Conservation (phyloP, 2,888 invertebrate genomes). For the Ochropacha duplaris region DNA sequence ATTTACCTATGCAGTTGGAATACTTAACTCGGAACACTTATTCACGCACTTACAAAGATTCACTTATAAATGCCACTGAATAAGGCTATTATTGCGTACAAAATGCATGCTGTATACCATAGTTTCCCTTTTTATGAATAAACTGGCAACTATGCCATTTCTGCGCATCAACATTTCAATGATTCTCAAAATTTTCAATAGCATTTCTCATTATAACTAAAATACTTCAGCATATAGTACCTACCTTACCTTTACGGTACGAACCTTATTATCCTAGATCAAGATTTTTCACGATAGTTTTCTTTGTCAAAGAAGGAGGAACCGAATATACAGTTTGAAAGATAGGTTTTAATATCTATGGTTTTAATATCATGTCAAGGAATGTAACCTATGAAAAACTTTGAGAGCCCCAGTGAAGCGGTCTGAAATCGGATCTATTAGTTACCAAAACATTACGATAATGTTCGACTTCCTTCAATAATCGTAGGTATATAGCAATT, state of each 20-base stretch:
- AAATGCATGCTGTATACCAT: not conserved
- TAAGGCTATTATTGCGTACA: not conserved
- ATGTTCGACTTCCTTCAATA: not conserved
- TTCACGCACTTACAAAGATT: too few relatives aligned
- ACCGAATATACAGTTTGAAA: too few relatives aligned
- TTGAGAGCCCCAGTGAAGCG: not conserved
- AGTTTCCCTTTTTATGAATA: not conserved
- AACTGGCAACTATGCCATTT: not conserved
- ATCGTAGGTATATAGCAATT: not conserved
- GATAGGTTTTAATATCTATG: too few relatives aligned
- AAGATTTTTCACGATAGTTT: too few relatives aligned
- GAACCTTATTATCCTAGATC: too few relatives aligned
- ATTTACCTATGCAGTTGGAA: not conserved
- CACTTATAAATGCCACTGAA: not conserved
- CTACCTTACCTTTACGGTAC: too few relatives aligned
- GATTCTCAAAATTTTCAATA: not conserved
- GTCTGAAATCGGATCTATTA: not conserved
- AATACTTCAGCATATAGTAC: too few relatives aligned
- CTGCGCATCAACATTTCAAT: not conserved
- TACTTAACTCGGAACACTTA: too few relatives aligned
- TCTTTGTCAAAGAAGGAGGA: too few relatives aligned
- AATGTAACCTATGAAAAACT: not conserved
- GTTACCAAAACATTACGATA: not conserved
- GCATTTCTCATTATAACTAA: too few relatives aligned
- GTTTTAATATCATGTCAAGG: too few relatives aligned